Conservation (phyloP, 1,140 invertebrate species). For the Maniola jurtina region DNA sequence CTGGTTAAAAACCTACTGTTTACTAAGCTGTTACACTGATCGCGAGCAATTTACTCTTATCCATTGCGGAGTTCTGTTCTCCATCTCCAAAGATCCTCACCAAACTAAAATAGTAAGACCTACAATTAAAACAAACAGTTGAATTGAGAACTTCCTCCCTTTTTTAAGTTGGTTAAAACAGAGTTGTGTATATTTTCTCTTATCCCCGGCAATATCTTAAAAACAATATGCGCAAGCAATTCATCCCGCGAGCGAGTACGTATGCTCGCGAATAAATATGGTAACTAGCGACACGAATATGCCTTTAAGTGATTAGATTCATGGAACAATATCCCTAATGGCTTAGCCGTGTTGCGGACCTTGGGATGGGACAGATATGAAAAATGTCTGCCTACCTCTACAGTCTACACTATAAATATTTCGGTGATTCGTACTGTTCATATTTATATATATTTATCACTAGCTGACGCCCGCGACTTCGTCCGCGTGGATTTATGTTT, state of each 20-base stretch:
- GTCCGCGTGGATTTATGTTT: too few relatives aligned
- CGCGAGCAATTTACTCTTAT: too few relatives aligned
- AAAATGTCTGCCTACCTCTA: not conserved
- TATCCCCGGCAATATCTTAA: slow-evolving; percentile 1
- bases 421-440: not conserved
- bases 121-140: too few relatives aligned
- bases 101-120: too few relatives aligned
- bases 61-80: too few relatives aligned
- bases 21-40: too few relatives aligned
- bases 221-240: slow-evolving; percentile 12
- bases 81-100: too few relatives aligned
- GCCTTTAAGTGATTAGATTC: slow-evolving; percentile 16
- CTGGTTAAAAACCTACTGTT: too few relatives aligned
- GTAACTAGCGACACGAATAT: slow-evolving; percentile 15
- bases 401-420: slow-evolving; percentile 3
- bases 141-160: too few relatives aligned
- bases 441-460: too few relatives aligned
- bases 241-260: not conserved
- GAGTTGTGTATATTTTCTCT: not conserved
- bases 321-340: slow-evolving; percentile 10
- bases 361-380: not conserved
- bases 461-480: too few relatives aligned
- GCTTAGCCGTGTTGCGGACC: slow-evolving; percentile 8
- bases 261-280: slow-evolving; percentile 12
- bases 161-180: not conserved